Evolutionary conservation across 2,888 invertebrate species (phyloP).

Genomic region (Atethmia centrago): DNA sequence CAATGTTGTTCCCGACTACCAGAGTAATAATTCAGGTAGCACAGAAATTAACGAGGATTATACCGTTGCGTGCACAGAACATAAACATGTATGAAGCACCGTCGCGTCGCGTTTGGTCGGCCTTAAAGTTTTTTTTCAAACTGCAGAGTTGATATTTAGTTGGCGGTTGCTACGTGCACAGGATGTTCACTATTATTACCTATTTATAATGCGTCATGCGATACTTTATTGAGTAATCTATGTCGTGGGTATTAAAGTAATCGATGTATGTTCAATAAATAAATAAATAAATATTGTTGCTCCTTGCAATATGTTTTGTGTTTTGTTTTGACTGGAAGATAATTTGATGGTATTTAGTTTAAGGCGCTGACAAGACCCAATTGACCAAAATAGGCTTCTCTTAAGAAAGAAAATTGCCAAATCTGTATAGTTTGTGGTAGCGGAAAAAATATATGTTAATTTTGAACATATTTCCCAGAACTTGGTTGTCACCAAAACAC

Average conservation of each 20-base stretch:
- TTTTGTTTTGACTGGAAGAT: neutral
- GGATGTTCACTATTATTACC: neutral
- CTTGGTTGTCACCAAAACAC: no score
- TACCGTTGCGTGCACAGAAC: constrained; percentile 4
- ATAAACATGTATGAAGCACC: neutral
- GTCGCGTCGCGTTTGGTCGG: neutral
- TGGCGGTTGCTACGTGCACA: neutral
- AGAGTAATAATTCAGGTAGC: neutral
- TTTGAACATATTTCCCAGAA: no score
- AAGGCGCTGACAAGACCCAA: no score
- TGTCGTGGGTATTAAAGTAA: neutral
- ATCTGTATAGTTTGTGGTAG: no score
- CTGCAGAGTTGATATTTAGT: neutral
- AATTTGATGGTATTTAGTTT: no score
- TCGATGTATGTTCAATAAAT: neutral
- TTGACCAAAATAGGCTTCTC: no score
- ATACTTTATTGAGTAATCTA: constrained; percentile 1
- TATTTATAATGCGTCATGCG: neutral
- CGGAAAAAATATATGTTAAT: no score
- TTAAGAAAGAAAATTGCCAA: no score
- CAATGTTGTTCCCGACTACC: neutral
- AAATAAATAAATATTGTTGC: neutral
- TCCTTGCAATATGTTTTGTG: neutral
- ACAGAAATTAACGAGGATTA: neutral
- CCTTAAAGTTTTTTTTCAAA: neutral